Evolutionary conservation across 2,888 invertebrate species (phyloP), one percentile per base, ranked within the genome.

Genomic region (Lasioglossum oenotherae): DNA sequence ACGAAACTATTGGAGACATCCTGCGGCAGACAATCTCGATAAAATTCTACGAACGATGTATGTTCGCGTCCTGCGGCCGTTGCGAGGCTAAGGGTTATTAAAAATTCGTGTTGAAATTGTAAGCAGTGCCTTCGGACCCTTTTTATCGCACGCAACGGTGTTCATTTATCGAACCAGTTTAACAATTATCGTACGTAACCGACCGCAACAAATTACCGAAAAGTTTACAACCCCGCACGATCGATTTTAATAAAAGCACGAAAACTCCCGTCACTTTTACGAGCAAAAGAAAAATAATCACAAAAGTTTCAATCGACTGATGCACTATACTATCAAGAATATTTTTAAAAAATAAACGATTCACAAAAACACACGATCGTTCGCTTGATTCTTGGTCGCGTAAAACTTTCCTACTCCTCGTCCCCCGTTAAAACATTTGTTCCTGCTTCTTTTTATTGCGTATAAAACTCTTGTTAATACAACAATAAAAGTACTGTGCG

Each of bases 311-410:
- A 74, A 74, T 31, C 82, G 80, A 78, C 82, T 84, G 87, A 88
- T 88, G 88, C 85, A 87, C 85, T 74, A 88, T 49, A 73, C 80
- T 74, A 74, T 88, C 81, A 77, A 74, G 27, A 49, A 27, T 19
- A 83, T 83, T 84, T 84, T 73, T 78, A 84, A 53, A n/a, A 53
- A 81, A 84, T 84, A 86, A 86, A 81, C 4, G 69, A 64, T 74
- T n/a, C 41, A 73, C 64, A 86, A 80, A 77, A 16, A 38, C 27
- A 74, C 35, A 16, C 64, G 31, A 31, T 19, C 5, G 27, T n/a
- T 19, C 12, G 38, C 46, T 31, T 73, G 64, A 64, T 64, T 64
- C 16, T 31, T 16, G 31, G 14, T 6, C 64, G 16, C 64, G 64
- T 31, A 6, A 6, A 27, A 53, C 41, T 44, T 3, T 31, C 27